phyloP scores from a whole-genome alignment of 1,140 invertebrate species.

The Eurosta solidaginis region DNA sequence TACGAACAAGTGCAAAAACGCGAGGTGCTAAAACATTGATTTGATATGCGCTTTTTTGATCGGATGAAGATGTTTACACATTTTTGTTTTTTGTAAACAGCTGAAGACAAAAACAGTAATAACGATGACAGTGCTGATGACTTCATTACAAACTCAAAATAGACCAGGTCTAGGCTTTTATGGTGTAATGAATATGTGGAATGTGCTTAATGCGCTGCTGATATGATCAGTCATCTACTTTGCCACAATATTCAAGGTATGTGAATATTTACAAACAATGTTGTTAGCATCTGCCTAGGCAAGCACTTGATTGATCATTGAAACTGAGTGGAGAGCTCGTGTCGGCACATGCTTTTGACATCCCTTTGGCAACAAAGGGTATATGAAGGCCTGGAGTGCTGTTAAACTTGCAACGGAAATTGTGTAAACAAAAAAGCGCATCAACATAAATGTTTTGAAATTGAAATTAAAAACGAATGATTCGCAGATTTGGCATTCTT shows the following conservation, averaged over 20 bases:
- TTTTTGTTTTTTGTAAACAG: background rate
- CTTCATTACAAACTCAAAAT: background rate
- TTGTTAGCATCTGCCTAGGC: background rate
- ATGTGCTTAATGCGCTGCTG: background rate
- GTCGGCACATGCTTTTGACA: background rate
- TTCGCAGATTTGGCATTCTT: background rate
- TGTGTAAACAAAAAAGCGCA: conserved; percentile 2
- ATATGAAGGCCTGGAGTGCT: background rate
- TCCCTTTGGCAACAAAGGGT: background rate
- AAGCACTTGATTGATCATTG: background rate
- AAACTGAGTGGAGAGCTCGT: background rate
- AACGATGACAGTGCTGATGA: background rate
- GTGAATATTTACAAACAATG: background rate
- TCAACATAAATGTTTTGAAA: background rate
- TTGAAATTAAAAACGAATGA: background rate
- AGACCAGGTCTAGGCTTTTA: conserved; percentile 23
- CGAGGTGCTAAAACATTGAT: background rate
- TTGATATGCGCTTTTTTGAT: background rate
- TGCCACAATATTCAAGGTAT: too few relatives aligned
- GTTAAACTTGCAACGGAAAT: background rate
- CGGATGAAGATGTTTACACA: background rate
- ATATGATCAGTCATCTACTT: too few relatives aligned
- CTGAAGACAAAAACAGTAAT: background rate
- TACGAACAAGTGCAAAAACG: background rate
- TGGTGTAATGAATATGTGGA: background rate